Evolutionary conservation across 2,888 invertebrate species (phyloP), one percentile per base, ranked within the genome.

Genomic region (Ischnura elegans): DNA sequence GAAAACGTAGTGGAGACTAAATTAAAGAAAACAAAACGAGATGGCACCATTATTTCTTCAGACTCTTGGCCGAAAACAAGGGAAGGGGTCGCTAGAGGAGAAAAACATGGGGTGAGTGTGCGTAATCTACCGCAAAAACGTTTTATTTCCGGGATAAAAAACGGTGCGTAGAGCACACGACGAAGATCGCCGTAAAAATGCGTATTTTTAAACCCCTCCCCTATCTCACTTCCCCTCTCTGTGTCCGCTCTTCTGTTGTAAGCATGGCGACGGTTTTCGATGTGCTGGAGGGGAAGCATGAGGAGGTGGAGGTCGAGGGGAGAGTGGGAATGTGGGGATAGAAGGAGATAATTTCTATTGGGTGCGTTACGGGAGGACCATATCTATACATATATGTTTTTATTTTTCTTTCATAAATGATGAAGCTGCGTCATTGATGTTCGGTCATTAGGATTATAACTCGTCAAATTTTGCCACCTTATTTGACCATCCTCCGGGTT

Each of bases 121-220:
- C 76, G 76, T 76, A 76, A 76, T 76, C 76, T 76, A 76, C 36
- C 76, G 76, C 76, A 76, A 76, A 76, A 76, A 76, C 76, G 76
- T 36, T 76, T 76, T 76, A 76, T 76, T 76, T 76, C 76, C 76
- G 43, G 66, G n/a, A 36, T 61, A 43, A 90, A 90, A 61, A 90
- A 66, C 61, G 45, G 43, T n/a, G 13, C 90, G 43, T 66, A 66
- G 25, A 66, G 66, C 43, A 25, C 61, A 36, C 61, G 6, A 25
- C 13, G 43, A 2, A 90, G 43, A 66, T 90, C 61, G 10, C 13
- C 55, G 61, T 66, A 66, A 90, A 90, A 61, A 90, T 42, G 66
- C 19, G 55, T 43, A 45, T 90, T 61, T 90, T 90, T 61, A n/a
- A 66, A 43, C 29, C 42, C 43, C n/a, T n/a, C n/a, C n/a, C n/a